Evolutionary conservation across 35 echinoderm and acorn worm species (phyloP).

Genomic region (Lytechinus pictus): DNA sequence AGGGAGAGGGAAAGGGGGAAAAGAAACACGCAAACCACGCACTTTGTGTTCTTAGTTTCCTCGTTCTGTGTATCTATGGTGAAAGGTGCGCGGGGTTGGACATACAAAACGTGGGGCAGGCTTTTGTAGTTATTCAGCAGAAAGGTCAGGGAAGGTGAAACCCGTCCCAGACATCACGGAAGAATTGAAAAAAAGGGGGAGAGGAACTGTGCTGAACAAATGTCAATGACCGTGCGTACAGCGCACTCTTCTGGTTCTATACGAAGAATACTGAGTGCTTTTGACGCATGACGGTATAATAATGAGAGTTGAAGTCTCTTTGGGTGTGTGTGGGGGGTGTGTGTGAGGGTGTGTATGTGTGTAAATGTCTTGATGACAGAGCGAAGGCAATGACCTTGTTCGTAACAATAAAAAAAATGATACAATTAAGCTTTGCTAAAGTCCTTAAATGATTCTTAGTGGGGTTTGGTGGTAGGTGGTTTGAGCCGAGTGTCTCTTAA

Average conservation of each 20-base stretch:
- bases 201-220: neutral
- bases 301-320: neutral
- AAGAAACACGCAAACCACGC: slow-evolving; percentile 6
- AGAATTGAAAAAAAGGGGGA: slow-evolving; percentile 5
- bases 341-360: neutral
- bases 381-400: neutral
- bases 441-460: neutral
- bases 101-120: slow-evolving; percentile 13
- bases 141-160: neutral
- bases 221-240: slow-evolving; percentile 42
- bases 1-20: neutral
- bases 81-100: slow-evolving; percentile 21
- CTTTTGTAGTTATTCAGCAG: neutral
- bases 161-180: slow-evolving; percentile 28
- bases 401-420: neutral
- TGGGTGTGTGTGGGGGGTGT: neutral
- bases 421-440: neutral
- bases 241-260: neutral
- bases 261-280: neutral
- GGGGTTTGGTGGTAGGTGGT: neutral
- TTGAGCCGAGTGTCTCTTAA: neutral
- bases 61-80: neutral
- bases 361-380: neutral
- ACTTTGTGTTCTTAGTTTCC: neutral
- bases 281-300: neutral